Evolutionary conservation across 92 coral and sea anemone species (phyloP).

Genomic region (Parazoanthus darwini): DNA sequence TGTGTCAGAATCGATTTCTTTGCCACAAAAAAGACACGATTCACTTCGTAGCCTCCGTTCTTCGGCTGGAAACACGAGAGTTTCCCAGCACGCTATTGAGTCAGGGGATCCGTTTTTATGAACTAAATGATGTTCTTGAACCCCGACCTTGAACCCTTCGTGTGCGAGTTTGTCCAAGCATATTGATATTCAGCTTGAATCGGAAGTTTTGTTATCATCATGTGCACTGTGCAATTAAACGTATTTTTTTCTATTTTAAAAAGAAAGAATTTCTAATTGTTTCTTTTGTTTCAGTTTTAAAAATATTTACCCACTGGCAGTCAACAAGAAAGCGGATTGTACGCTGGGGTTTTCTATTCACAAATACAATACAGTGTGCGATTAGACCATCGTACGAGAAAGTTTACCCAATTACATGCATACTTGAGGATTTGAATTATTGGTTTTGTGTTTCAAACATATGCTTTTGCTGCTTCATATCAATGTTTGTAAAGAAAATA

Average conservation of each 20-base stretch:
- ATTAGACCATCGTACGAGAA: background rate
- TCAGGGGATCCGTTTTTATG: background rate
- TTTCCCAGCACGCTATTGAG: no score
- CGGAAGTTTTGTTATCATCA: background rate
- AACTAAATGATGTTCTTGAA: no score
- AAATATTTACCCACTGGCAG: background rate
- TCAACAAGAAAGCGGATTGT: no score
- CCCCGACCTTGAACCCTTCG: background rate
- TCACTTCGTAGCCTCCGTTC: no score
- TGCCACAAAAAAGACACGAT: no score
- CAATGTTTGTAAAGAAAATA: no score
- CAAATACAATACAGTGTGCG: no score
- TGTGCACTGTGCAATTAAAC: background rate
- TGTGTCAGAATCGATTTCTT: no score
- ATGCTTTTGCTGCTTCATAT: background rate
- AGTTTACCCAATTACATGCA: background rate
- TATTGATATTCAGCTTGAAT: background rate
- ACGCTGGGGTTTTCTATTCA: background rate
- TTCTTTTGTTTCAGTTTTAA: background rate
- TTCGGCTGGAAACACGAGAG: no score
- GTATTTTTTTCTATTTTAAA: no score
- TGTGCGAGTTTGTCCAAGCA: background rate
- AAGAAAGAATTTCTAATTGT: no score
- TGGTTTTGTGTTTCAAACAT: background rate
- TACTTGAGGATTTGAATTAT: background rate